Evolutionary conservation across 2,797 vertebrate species (phyloP), one percentile per base, ranked within the genome.

Genomic region (Pseudochaenichthys georgianus): DNA sequence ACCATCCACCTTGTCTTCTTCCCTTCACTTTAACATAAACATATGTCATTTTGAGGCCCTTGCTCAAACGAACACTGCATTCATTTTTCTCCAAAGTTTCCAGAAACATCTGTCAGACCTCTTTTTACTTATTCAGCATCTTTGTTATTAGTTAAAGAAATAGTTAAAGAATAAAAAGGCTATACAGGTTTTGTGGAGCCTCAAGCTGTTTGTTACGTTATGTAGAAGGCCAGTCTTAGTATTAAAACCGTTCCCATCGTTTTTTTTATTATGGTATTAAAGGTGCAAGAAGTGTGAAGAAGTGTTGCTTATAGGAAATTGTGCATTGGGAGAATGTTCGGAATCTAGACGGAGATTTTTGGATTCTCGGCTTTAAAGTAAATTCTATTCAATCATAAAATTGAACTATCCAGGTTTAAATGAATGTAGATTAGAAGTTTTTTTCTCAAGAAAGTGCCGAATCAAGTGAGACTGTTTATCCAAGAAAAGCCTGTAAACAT

Each of bases 381-480:
- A 65, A 77, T 69, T 80, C 42, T 54, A 23, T 17, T 52, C 11
- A 45, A 63, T 64, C 48, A 45, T 64, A 85, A 69, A 48, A 45
- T 42, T 28, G 19, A n/a, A 34, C 19, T 45, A 53, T 66, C 45
- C 12, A 23, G 13, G 42, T 70, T 66, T 50, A 69, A 80, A 68
- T 57, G 15, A 43, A 47, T 11, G 47, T 31, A 55, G 31, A 52
- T 87, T 42, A 46, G 19, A 76, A 53, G 45, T 21, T 66, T 53
- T 61, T 79, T 62, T 28, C 74, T 78, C 51, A 66, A 50, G 60
- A 66, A 81, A 74, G 64, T 83, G 83, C 61, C 77, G 82, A 76
- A 76, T 91, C 77, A 83, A 70, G 71, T 41, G n/a, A 38, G 73
- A 73, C 69, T 91, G 82, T 92, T 92, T 91, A 80, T 75, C 50